These are phyloP conservation scores for Camponotus vicinus DNA, from an alignment of 1,140 invertebrate genomes.

Conservation along the genomic window DNA sequence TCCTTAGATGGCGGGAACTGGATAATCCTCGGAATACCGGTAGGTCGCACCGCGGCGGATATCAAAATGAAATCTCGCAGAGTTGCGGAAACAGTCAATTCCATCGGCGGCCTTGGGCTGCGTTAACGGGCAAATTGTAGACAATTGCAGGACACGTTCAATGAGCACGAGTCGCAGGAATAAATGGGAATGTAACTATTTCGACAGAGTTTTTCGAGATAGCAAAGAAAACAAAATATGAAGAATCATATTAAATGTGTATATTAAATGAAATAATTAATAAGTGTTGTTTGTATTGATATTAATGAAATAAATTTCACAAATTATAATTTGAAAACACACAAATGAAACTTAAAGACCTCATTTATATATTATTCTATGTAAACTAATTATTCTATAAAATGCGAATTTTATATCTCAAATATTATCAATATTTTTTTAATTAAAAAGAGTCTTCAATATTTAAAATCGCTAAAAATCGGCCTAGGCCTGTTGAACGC, in stretches of 20 bases:
- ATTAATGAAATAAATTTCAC: background rate
- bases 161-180: background rate
- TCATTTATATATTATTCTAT: background rate
- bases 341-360: background rate
- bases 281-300: background rate
- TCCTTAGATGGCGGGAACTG: slow-evolving; percentile 19
- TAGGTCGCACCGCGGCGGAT: background rate
- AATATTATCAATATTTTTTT: background rate
- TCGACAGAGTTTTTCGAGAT: background rate
- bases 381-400: background rate
- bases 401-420: background rate
- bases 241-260: background rate
- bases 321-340: background rate
- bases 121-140: slow-evolving; percentile 27
- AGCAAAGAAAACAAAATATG: background rate
- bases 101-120: background rate
- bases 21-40: slow-evolving; percentile 43
- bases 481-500: background rate
- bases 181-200: background rate
- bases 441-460: background rate
- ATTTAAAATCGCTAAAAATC: background rate
- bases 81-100: slow-evolving; percentile 4
- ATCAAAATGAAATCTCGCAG: slow-evolving; percentile 36
- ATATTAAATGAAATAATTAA: background rate
- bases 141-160: slow-evolving; percentile 10